phyloP scores from a whole-genome alignment of 2,888 invertebrate species.

The Pristionchus entomophagus region DNA sequence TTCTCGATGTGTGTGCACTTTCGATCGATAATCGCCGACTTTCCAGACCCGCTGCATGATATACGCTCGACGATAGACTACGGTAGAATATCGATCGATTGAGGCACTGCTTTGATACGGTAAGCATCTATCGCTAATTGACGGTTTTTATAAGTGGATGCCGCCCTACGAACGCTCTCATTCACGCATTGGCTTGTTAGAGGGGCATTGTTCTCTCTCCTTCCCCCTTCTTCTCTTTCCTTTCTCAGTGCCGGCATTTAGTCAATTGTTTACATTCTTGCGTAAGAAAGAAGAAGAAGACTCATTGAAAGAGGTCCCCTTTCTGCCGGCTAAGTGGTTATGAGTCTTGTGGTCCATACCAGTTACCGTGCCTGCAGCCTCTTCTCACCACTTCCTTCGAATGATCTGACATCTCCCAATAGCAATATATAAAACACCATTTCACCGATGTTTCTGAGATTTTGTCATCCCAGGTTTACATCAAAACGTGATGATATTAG shows the following conservation, averaged over 20 bases:
- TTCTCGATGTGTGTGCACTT: not conserved
- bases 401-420: too few species aligned
- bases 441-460: too few species aligned
- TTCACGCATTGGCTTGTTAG: conserved; percentile 56
- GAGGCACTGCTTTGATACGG: not conserved
- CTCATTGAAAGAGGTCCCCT: not conserved
- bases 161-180: conserved; percentile 43
- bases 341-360: conserved; percentile 2
- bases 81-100: conserved; percentile 19
- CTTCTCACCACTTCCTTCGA: too few species aligned
- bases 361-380: too few species aligned
- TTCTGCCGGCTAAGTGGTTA: not conserved
- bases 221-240: conserved; percentile 25
- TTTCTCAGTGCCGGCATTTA: not conserved
- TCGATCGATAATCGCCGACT: not conserved
- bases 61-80: not conserved
- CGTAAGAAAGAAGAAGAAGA: not conserved
- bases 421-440: too few species aligned
- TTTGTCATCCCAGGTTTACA: too few species aligned
- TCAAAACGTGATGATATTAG: too few species aligned
- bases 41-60: not conserved
- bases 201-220: conserved; percentile 70
- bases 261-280: conserved; percentile 39
- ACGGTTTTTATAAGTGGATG: not conserved
- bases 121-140: not conserved